Evolutionary conservation across 1,140 invertebrate genomes (phyloP), one percentile per base, ranked within the genome.

Genomic region (Drosophila parvula): DNA sequence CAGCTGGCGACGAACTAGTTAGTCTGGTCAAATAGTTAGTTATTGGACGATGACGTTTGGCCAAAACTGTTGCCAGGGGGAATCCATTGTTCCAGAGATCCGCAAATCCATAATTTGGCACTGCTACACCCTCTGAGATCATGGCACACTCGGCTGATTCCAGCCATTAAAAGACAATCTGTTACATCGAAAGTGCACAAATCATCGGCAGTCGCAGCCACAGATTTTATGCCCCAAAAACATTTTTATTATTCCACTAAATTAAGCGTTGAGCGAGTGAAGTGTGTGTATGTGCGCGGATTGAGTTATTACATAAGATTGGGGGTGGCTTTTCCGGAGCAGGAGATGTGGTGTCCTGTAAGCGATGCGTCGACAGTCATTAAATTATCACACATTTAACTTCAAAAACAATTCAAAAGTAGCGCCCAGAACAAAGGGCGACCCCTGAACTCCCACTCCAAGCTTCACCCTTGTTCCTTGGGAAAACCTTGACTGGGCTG

Each of bases 381-480:
- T 91, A 91, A 91, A 91, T 91, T 91, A 91, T 91, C 90, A 91
- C 90, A 91, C 85, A 91, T 91, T 91, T 88, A 84, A 90, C 85
- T 75, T 91, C 82, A 91, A 89, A 91, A 91, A 91, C 90, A 91
- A 91, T 91, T 84, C 50, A 90, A 73, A 80, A 82, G 50, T 76
- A 63, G 63, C 62, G 50, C 62, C 27, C 47, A 44, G 48, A 55
- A 70, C 63, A 68, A 70, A 67, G 47, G 62, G 65, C 62, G 41
- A 59, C 70, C 73, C 74, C 65, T 51, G 32, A 36, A 38, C 43
- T 40, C 27, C 14, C 57, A 43, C 38, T 22, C 61, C 64, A 18
- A 28, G 30, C n/a, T 61, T 51, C 69, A 63, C 50, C 53, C 53
- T 60, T 61, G 40, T 43, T 27, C 34, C 57, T 40, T 61, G 38